phyloP scores from a whole-genome alignment of 2,113 vertebrate species.

The Callipepla californica region DNA sequence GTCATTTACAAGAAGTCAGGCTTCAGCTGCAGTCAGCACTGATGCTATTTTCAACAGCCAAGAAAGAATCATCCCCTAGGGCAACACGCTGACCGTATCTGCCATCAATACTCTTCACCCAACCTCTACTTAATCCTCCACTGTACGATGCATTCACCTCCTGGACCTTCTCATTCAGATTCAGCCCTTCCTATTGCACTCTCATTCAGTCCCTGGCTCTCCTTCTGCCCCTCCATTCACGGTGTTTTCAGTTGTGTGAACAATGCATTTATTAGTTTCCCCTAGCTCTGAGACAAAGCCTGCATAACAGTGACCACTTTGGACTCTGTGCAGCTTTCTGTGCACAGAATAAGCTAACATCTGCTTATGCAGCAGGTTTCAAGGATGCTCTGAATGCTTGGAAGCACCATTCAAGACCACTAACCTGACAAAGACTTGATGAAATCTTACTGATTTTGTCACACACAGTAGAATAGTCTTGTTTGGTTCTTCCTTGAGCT shows the following conservation, averaged over 20 bases:
- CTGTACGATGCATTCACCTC: neutral
- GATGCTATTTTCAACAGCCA: conserved; percentile 62
- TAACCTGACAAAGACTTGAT: neutral
- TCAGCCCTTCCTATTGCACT: neutral
- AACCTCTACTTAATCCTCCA: neutral
- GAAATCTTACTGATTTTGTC: neutral
- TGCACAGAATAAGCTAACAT: neutral
- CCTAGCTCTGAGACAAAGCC: neutral
- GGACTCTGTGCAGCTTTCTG: neutral
- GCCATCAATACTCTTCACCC: conserved; percentile 26
- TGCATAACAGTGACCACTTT: neutral
- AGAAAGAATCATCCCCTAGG: conserved; percentile 48
- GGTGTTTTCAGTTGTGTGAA: neutral
- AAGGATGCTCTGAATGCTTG: neutral
- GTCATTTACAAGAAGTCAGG: conserved; percentile 87
- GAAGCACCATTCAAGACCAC: neutral
- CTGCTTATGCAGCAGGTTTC: neutral
- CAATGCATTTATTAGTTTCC: neutral
- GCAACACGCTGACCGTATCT: neutral
- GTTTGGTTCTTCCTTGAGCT: neutral
- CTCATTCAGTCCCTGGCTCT: neutral
- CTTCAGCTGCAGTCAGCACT: conserved; percentile 65
- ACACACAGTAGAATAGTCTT: neutral
- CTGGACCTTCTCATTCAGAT: neutral
- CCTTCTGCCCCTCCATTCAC: neutral